Base-by-base conservation (phyloP, 2,113 vertebrate species). In the Monarcha castaneiventris region DNA sequence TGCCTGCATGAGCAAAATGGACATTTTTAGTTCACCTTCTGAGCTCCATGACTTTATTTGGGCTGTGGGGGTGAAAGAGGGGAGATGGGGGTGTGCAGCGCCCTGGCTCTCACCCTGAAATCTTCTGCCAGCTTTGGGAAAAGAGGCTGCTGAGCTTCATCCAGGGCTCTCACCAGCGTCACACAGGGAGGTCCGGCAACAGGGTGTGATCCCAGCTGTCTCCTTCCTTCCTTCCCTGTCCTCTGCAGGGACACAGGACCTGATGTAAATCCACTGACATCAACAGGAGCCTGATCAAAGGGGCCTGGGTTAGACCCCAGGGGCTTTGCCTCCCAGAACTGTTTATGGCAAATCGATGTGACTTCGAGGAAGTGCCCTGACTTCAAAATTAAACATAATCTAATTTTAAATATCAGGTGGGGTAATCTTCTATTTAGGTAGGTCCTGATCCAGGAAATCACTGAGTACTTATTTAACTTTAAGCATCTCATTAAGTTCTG, bases 381-480 rank as follows among this genome's bases (percentile, higher is more conserved):
- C 66, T 91, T 74, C 69, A 41, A 73, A 90, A 87, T 69, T 58
- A 76, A 90, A 54, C 77, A 17, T 72, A 68, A 90, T 89, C 59
- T 84, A 35, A 78, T 81, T 87, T 92, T 90, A 94, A 93, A 68
- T 72, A 93, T 78, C 72, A 93, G 85, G 76, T 90, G 35, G 32
- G 69, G n/a, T 67, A 95, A 93, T 86, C 85, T 78, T 61, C 80
- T 64, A 12, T 78, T 95, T 55, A 86, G 80, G 59, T 81, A 90
- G 86, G 76, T 92, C 93, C 79, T 78, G 86, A 93, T 96, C 90
- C 96, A 97, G 93, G 90, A 97, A 94, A 87, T 67, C 86, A 73
- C 26, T 8, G 23, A 90, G 54, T 18, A 84, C 64, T 92, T 85
- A 66, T 7, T 90, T 52, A 71, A 71, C 46, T 89, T 78, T 39